Evolutionary conservation across 1,140 invertebrate genomes (phyloP).

Genomic region (Mya arenaria): DNA sequence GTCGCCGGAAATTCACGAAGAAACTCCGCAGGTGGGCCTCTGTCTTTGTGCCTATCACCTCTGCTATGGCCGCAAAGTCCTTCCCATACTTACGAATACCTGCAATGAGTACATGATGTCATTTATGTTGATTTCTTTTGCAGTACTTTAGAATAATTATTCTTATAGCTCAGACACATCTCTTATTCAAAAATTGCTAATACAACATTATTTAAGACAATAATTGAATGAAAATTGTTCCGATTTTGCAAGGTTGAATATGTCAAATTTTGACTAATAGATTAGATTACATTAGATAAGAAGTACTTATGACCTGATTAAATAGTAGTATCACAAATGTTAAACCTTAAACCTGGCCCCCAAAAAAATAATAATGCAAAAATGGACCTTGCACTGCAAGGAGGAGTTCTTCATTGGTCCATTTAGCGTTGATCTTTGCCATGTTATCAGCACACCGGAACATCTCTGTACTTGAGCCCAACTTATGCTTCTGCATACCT

Average conservation of each 20-base stretch:
- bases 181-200: no score
- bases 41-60: constrained; percentile 97
- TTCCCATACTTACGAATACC: constrained; percentile 96
- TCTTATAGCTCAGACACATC: no score
- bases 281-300: not conserved
- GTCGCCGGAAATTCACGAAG: constrained; percentile 93
- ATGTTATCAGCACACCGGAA: constrained; percentile 83
- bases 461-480: constrained; percentile 87
- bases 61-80: constrained; percentile 97
- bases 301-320: no score
- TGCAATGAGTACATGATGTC: no score
- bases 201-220: no score
- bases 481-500: constrained; percentile 88
- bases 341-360: no score
- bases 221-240: no score
- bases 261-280: no score
- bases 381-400: constrained; percentile 92
- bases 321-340: no score
- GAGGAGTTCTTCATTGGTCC: constrained; percentile 95
- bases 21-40: constrained; percentile 95
- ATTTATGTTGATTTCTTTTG: no score
- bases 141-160: no score
- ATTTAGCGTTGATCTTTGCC: constrained; percentile 89
- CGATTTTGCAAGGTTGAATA: no score
- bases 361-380: not conserved